Conservation (phyloP, 1,140 invertebrate genomes). For the Solenopsis fugax region DNA sequence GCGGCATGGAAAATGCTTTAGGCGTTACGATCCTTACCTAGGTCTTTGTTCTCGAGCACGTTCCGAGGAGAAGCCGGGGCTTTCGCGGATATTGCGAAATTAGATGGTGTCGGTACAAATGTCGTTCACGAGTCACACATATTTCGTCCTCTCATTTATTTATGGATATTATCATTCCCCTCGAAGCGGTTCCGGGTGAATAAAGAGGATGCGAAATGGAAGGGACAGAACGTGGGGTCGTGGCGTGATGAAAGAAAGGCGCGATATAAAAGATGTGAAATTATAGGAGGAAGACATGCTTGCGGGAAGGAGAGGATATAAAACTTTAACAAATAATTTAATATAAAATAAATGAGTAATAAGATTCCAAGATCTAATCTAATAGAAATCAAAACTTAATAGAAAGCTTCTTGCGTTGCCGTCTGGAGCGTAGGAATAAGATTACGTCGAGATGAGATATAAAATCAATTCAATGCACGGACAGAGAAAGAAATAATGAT, state of each 20-base stretch:
- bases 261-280: constrained; percentile 3
- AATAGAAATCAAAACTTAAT: not conserved
- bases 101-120: not conserved
- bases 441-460: not conserved
- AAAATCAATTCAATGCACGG: constrained; percentile 17
- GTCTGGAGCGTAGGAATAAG: not conserved
- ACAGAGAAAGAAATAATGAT: constrained; percentile 9
- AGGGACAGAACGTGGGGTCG: not conserved
- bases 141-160: constrained; percentile 27
- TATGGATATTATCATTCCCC: constrained; percentile 15
- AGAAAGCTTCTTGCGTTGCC: not conserved
- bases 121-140: constrained; percentile 4
- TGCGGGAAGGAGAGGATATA: not conserved
- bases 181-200: not conserved
- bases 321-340: not conserved
- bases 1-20: constrained; percentile 66
- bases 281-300: not conserved
- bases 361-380: not conserved
- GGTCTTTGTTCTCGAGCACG: constrained; percentile 81
- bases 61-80: constrained; percentile 41
- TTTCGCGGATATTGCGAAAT: constrained; percentile 16
- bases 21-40: constrained; percentile 77
- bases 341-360: not conserved
- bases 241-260: not conserved
- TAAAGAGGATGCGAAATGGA: not conserved